phyloP scores from a whole-genome alignment of 30 jellyfish, hydroid and myxozoan genomes.

The Sanderia malayensis region DNA sequence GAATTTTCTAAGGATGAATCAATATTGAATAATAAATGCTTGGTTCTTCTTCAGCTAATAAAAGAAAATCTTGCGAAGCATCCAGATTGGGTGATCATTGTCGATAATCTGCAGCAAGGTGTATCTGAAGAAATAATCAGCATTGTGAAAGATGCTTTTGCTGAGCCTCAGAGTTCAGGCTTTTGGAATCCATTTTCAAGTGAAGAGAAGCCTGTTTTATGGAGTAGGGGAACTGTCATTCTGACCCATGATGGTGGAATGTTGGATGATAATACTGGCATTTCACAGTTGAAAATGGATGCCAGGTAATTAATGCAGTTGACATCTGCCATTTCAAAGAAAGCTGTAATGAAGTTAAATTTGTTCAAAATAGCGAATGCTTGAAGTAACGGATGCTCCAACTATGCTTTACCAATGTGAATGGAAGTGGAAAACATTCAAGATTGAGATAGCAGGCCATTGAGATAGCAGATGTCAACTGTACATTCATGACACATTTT shows the following conservation, averaged over 20 bases:
- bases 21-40: conserved; percentile 47
- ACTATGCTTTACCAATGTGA: too few relatives aligned
- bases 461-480: too few relatives aligned
- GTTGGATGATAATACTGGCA: neutral
- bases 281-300: neutral
- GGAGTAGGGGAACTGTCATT: conserved; percentile 68
- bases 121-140: conserved; percentile 52
- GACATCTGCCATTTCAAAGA: too few relatives aligned
- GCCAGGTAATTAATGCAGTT: neutral
- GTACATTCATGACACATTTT: too few relatives aligned
- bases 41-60: conserved; percentile 52
- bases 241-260: conserved; percentile 35
- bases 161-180: conserved; percentile 22
- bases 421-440: too few relatives aligned
- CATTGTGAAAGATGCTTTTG: conserved; percentile 38
- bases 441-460: too few relatives aligned
- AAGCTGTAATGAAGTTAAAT: too few relatives aligned
- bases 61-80: conserved; percentile 80
- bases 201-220: conserved; percentile 17
- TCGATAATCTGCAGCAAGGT: conserved; percentile 81
- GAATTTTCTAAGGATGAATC: neutral
- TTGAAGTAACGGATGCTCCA: too few relatives aligned
- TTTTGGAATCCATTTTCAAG: conserved; percentile 25
- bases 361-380: too few relatives aligned
- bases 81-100: conserved; percentile 87